Conservation (phyloP, 2,888 invertebrate species). For the Drosophila melanosoma region DNA sequence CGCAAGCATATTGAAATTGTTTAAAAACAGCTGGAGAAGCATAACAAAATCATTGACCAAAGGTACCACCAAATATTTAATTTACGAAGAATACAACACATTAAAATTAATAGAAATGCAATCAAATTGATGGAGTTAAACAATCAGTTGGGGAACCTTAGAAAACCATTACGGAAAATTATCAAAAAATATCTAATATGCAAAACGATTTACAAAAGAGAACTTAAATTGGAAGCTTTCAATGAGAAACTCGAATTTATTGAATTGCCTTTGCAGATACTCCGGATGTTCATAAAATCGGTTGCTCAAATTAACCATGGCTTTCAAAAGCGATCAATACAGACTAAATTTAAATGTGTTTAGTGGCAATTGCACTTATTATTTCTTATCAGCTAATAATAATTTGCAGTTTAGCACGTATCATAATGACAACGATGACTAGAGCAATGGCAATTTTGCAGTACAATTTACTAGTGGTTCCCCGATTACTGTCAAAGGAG, state of each 20-base stretch:
- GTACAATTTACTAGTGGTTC: no score
- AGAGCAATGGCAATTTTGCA: background rate
- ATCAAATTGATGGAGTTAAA: background rate
- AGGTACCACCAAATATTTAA: background rate
- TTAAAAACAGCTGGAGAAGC: background rate
- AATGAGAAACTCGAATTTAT: background rate
- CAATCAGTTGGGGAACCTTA: background rate
- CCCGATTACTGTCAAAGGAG: background rate
- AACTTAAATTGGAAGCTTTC: background rate
- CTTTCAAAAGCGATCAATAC: background rate
- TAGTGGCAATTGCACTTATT: background rate
- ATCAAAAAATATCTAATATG: background rate
- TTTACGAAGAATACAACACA: background rate
- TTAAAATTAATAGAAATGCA: background rate
- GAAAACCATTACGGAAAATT: background rate
- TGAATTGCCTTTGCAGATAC: background rate
- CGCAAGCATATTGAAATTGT: no score
- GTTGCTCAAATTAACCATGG: background rate
- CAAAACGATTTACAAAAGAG: background rate
- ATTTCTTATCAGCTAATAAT: background rate
- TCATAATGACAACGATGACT: background rate
- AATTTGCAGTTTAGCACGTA: background rate
- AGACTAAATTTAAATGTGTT: background rate
- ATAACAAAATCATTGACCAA: background rate
- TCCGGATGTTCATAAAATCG: background rate